These are phyloP conservation scores for Machaerirhynchus nigripectus DNA, from an alignment of 2,113 vertebrate species.

Conservation along the genomic window DNA sequence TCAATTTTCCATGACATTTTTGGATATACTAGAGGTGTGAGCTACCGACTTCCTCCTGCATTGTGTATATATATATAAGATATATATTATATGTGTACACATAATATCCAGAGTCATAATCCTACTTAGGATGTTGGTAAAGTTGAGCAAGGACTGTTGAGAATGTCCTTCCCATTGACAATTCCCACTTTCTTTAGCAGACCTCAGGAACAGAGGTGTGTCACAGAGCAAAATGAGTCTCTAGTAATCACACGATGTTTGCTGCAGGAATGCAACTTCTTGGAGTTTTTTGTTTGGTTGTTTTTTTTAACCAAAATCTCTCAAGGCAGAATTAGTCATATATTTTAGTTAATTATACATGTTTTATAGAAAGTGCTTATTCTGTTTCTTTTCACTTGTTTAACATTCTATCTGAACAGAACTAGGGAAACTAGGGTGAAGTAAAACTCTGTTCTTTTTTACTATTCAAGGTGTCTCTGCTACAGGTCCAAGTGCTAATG, in stretches of 20 bases:
- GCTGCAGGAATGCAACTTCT: not conserved
- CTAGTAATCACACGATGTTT: accelerated
- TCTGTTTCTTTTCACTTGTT: not conserved
- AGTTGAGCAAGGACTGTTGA: not conserved
- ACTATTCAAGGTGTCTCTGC: conserved; percentile 65
- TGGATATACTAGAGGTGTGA: not conserved
- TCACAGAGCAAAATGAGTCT: not conserved
- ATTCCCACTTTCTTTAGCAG: not conserved
- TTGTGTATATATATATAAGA: not conserved
- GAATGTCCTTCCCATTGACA: not conserved
- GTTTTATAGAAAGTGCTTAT: not conserved
- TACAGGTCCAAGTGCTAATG: conserved; percentile 65
- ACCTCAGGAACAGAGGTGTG: not conserved
- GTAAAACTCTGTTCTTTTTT: not conserved
- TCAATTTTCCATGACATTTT: accelerated
- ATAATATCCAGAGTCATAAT: not conserved
- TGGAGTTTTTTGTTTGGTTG: not conserved
- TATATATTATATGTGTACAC: accelerated
- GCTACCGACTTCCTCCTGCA: not conserved
- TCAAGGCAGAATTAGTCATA: not conserved
- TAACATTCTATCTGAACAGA: not conserved
- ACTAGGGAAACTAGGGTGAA: accelerated
- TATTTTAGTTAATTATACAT: not conserved
- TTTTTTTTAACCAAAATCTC: not conserved
- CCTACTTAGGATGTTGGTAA: not conserved